Evolutionary conservation across 92 coral and sea anemone species (phyloP).

Genomic region (Epizoanthus rinbou): DNA sequence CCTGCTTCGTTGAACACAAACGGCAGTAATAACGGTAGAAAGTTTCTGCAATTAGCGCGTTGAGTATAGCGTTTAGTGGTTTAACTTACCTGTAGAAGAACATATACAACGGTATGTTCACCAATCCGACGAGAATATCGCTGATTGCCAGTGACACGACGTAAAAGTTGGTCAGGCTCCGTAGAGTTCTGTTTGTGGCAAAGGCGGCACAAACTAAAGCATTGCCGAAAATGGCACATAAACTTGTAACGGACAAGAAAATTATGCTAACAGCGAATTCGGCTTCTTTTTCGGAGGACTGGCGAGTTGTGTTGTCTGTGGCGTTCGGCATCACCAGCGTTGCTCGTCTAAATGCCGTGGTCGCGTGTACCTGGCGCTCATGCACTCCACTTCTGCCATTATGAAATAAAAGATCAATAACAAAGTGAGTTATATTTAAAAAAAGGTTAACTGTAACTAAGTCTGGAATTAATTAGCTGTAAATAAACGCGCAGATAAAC

Average conservation of each 20-base stretch:
- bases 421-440: background rate
- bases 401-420: background rate
- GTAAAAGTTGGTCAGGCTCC: constrained; percentile 81
- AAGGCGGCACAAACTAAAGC: constrained; percentile 83
- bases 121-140: constrained; percentile 75
- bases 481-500: background rate
- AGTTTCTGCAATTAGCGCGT: too few species aligned
- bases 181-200: constrained; percentile 77
- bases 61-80: too few species aligned
- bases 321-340: constrained; percentile 21
- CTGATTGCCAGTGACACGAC: constrained; percentile 86
- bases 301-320: background rate
- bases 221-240: constrained; percentile 82
- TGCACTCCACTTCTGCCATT: constrained; percentile 9
- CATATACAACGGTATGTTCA: constrained; percentile 83
- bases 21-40: too few species aligned
- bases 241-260: constrained; percentile 62
- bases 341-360: background rate
- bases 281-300: constrained; percentile 6
- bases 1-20: too few species aligned
- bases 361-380: constrained; percentile 27
- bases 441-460: constrained; percentile 14
- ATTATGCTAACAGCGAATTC: constrained; percentile 58
- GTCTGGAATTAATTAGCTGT: background rate
- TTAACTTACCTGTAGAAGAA: constrained; percentile 40